Evolutionary conservation across 2,113 vertebrate species (phyloP), one percentile per base, ranked within the genome.

Genomic region (Serinus canaria): DNA sequence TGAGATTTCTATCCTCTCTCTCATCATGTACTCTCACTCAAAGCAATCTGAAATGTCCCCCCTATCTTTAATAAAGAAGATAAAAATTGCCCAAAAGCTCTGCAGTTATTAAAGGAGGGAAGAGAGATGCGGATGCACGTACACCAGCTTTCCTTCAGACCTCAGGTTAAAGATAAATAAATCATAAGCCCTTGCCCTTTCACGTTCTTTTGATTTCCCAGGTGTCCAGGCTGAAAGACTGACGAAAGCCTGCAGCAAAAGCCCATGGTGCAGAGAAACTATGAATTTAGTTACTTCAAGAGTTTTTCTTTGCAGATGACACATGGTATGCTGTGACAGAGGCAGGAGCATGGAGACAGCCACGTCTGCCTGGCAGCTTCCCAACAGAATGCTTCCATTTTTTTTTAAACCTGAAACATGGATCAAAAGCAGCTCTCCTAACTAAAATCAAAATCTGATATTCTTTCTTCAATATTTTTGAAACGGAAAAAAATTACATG

Each of bases 121-220:
- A 87, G 43, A 50, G 25, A 46, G 46, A 35, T 15, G 33, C 63
- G 88, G 72, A 69, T 20, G 17, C 41, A 20, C 18, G 6, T 3
- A 8, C 11, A 73, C 15, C 55, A 68, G 35, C 80, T 58, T 83
- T 85, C 73, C 33, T 67, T 6, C 35, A 19, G 37, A 83, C 77
- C 47, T 87, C 52, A 31, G 84, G 62, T 81, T 59, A 59, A 89
- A 82, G 64, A 87, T 87, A 72, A 95, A 91, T 89, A 86, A 88
- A 90, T 80, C 59, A 81, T 70, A 83, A 74, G 47, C 63, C 17
- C 56, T 58, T 17, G 7, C 28, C 72, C 64, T 60, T 90, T 81
- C 21, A 6, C 19, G 6, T 60, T 80, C 55, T 31, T 47, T 52
- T 73, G 52, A 80, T 87, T 95, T 90, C 92, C 90, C 78, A 35